Base-by-base conservation (phyloP, 2,113 vertebrate species). In the Myrmophylax atrothorax region DNA sequence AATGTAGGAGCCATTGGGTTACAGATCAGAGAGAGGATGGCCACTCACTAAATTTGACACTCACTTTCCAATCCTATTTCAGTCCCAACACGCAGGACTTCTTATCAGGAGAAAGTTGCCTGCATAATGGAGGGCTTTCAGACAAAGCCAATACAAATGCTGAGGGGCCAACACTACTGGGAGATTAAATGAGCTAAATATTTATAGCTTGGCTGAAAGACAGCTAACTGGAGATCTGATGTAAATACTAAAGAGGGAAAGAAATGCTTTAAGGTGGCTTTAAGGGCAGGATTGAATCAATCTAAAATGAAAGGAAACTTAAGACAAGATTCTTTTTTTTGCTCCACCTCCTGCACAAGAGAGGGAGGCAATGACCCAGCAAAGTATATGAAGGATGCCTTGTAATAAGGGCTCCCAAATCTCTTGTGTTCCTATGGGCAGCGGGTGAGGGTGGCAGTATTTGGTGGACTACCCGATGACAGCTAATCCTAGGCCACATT, bases 151-250 rank as follows among this genome's bases (percentile, higher is more conserved):
- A 90, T 82, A 87, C 83, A 94, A 96, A 95, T 1, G 72, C 64
- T 40, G 64, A 94, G 90, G 85, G 69, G 84, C 83, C 90, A 93
- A 86, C 86, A 79, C 88, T 84, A 81, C 74, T 56, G 69, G 49
- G 83, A 94, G 83, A 94, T 87, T 90, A 93, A 95, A 94, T 87
- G 93, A 96, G 77, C 76, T 94, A 92, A 96, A 93, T 93, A 97
- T 95, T 96, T 94, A 96, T 84, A 94, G 53, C 83, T 89, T 95
- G 96, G 96, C 96, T 76, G 89, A 94, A 92, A 89, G 76, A 95
- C 88, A 93, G 38, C 53, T 25, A 69, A 75, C 88, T 90, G 66
- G 69, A 94, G 53, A 89, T 62, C 69, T 87, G 92, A 82, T 92
- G 83, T 64, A 96, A 95, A 95, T 78, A 87, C 40, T 28, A 75